Evolutionary conservation across 2,797 vertebrate species (phyloP).

Genomic region (Hoplostethus atlanticus): DNA sequence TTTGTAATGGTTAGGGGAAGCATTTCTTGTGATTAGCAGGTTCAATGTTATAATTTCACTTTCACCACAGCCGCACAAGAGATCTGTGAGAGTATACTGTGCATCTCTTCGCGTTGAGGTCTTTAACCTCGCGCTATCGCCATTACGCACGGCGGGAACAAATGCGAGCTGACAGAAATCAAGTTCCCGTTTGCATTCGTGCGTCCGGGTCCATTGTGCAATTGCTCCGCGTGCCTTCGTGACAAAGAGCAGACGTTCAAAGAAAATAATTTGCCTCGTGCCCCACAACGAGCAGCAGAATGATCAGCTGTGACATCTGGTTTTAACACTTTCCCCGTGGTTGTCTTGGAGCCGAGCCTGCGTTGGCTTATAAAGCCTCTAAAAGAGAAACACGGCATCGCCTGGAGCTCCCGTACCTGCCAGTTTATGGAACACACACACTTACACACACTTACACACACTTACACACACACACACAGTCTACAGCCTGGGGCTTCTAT

Average conservation of each 20-base stretch:
- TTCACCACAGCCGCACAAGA: not conserved
- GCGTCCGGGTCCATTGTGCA: slow-evolving; percentile 24
- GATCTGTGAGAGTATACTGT: not conserved
- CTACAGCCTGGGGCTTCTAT: slow-evolving; percentile 7
- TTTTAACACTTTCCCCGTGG: slow-evolving; percentile 84
- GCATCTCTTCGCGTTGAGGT: not conserved
- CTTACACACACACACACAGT: not conserved
- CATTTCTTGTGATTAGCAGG: not conserved
- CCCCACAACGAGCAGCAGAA: slow-evolving; percentile 61
- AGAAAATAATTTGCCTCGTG: slow-evolving; percentile 25
- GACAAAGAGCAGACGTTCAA: slow-evolving; percentile 53
- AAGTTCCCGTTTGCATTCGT: slow-evolving; percentile 25
- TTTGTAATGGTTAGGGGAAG: not conserved
- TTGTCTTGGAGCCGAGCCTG: slow-evolving; percentile 81
- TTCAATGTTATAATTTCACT: not conserved
- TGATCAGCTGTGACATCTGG: slow-evolving; percentile 86
- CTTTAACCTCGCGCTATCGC: not conserved
- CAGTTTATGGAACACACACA: slow-evolving; percentile 44
- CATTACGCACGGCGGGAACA: not conserved
- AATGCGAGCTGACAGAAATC: slow-evolving; percentile 32
- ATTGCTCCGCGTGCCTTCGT: slow-evolving; percentile 2
- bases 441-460: not conserved
- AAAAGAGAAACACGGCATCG: slow-evolving; percentile 76
- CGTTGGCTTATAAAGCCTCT: slow-evolving; percentile 76
- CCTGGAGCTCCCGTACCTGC: slow-evolving; percentile 78